These are phyloP conservation scores for Solen grandis DNA, from an alignment of 1,140 invertebrate species.

Conservation along the genomic window DNA sequence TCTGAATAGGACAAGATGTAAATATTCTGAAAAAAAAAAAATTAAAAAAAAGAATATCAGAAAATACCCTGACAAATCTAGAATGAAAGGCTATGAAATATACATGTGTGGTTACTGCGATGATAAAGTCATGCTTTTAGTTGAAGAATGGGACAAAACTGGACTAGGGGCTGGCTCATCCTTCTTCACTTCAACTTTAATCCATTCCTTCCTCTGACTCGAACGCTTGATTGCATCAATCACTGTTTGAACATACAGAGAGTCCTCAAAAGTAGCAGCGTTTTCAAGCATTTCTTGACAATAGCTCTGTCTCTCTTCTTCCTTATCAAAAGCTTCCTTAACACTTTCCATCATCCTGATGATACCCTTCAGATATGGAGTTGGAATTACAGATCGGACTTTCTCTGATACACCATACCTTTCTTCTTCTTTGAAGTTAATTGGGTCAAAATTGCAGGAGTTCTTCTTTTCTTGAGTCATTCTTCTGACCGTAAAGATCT, in stretches of 20 bases:
- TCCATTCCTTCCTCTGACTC: conserved; percentile 92
- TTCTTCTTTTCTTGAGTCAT: conserved; percentile 79
- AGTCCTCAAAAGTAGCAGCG: conserved; percentile 97
- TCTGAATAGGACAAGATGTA: no score
- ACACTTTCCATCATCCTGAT: conserved; percentile 94
- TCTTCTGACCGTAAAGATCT: conserved; percentile 82
- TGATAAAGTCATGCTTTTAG: background rate
- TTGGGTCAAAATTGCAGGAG: conserved; percentile 79
- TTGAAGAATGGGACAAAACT: conserved; percentile 84
- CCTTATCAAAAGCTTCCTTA: conserved; percentile 93
- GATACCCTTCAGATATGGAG: conserved; percentile 93
- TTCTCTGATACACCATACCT: conserved; percentile 75
- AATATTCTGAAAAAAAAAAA: no score
- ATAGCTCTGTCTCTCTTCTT: conserved; percentile 89
- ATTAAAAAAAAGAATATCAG: no score
- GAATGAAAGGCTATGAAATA: no score
- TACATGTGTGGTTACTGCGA: no score
- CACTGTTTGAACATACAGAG: conserved; percentile 96
- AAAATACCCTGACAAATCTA: no score
- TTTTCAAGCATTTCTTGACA: conserved; percentile 81
- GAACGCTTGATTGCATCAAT: conserved; percentile 94
- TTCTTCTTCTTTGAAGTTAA: conserved; percentile 78
- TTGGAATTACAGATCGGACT: conserved; percentile 85
- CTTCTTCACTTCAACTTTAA: conserved; percentile 89
- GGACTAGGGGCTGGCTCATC: conserved; percentile 94